Evolutionary conservation across 2,113 vertebrate genomes (phyloP), one percentile per base, ranked within the genome.

Genomic region (Phyllopteryx taeniolatus): DNA sequence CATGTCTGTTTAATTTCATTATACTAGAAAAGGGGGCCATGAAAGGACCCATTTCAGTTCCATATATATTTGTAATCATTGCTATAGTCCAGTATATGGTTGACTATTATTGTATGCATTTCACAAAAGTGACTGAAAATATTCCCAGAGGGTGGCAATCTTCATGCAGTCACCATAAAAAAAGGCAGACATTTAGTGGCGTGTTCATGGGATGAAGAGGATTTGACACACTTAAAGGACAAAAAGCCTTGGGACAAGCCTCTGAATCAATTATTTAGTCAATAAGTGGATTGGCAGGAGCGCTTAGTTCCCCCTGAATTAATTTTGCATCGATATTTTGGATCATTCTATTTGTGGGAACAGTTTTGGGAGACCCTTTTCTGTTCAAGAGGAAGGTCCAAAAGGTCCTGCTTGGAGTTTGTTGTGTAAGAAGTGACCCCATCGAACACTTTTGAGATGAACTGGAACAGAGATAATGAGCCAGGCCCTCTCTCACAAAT

Each of bases 241-340:
- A 20, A 62, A 62, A 62, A 63, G 33, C 59, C 17, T 61, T 61
- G 59, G 33, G 33, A 35, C 59, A 27, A 43, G 27, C 64, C 64
- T 66, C n/a, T 47, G 47, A 2, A 66, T 66, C 43, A 66, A 66
- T 66, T 66, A 66, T 66, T 66, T 27, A 66, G 47, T 66, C 22
- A 27, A 66, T 66, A 46, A 66, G 17, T n/a, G 42, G 63, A 22
- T 65, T 4, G 22, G 53, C 53, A 56, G 53, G n/a, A 4, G 19
- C 53, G n/a, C 53, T 47, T 66, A 17, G 13, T 15, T 66, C 14
- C 22, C 5, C 44, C 15, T 47, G 4, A 31, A 66, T 66, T 46
- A 15, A n/a, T 66, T 66, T 47, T n/a, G 47, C 44, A 47, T 66
- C 22, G 64, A 66, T n/a, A 27, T 66, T 47, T 66, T 31, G 13